A percentile compares a stretch with the other conserved stretches of the same genome.
These are phyloP conservation scores for Acrocyrtus sp. DNA, from an alignment of 2,888 invertebrate species.

Conservation along the genomic window DNA sequence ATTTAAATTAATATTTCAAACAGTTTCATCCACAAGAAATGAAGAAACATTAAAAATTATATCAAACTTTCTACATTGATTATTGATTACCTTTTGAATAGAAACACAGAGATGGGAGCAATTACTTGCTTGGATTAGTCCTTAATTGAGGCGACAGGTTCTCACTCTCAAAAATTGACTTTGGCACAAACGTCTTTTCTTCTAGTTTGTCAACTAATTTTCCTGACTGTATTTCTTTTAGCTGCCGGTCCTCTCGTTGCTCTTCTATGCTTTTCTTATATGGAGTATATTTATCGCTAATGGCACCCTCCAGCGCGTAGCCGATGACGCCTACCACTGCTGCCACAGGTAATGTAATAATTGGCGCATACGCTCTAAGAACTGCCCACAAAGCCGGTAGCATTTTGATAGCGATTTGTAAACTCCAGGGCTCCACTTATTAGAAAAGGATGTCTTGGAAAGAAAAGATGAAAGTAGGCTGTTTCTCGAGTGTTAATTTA, in stretches of 20 bases:
- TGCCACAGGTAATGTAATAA: conserved; percentile 84
- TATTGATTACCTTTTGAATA: no score
- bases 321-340: conserved; percentile 75
- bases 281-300: conserved; percentile 68
- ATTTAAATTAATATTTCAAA: no score
- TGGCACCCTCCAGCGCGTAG: conserved; percentile 79
- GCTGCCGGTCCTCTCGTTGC: conserved; percentile 75
- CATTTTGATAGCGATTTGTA: conserved; percentile 69
- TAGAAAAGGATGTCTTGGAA: no score
- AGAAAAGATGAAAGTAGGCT: no score
- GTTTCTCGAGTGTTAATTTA: no score
- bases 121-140: no score
- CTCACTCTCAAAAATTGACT: conserved; percentile 68
- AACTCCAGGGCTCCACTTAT: background rate
- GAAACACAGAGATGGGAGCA: no score
- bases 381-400: conserved; percentile 78
- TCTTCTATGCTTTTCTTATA: conserved; percentile 74
- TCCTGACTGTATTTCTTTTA: conserved; percentile 70
- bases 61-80: no score
- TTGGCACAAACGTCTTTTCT: conserved; percentile 71
- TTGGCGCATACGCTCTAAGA: conserved; percentile 79
- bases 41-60: no score
- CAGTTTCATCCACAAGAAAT: no score
- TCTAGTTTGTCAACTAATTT: conserved; percentile 75
- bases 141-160: conserved; percentile 67